Percentiles rank a stretch among this genome's conserved stretches.
phyloP scores from a whole-genome alignment of 2,113 vertebrate genomes.

The Ellobius talpinus region DNA sequence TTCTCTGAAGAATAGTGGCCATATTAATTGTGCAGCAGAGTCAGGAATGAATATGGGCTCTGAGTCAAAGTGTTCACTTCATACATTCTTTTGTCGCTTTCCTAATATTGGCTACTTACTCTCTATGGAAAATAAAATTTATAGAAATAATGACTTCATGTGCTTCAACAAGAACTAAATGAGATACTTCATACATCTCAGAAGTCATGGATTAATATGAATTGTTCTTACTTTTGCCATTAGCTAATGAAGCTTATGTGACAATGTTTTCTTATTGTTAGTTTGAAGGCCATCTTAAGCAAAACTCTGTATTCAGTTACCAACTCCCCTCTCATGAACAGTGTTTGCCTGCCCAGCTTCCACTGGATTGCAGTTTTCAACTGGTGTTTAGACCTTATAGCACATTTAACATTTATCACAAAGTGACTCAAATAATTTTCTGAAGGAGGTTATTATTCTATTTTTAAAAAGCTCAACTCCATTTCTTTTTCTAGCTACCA shows the following conservation, averaged over 20 bases:
- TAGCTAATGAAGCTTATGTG: not conserved
- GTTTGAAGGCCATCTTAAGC: not conserved
- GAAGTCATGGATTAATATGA: constrained; percentile 10
- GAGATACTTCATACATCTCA: not conserved
- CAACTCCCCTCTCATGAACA: not conserved
- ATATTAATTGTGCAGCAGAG: not conserved
- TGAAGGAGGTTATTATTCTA: constrained; percentile 56
- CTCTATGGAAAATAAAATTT: not conserved
- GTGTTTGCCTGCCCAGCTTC: constrained; percentile 26
- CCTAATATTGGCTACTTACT: not conserved
- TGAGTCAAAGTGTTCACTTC: not conserved
- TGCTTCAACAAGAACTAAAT: constrained; percentile 13
- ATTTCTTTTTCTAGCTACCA: constrained; percentile 50
- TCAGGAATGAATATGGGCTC: not conserved
- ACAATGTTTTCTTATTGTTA: not conserved
- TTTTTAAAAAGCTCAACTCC: constrained; percentile 7
- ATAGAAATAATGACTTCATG: not conserved
- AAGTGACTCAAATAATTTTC: constrained; percentile 54
- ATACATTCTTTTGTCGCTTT: not conserved
- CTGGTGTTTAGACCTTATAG: constrained; percentile 41
- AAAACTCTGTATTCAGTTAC: constrained; percentile 24
- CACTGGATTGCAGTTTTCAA: constrained; percentile 40
- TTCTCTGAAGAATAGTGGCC: not conserved
- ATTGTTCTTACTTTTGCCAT: constrained; percentile 8
- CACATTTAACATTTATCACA: constrained; percentile 60